Evolutionary conservation across 2,797 vertebrate species (phyloP), one percentile per base, ranked within the genome.

Genomic region (Mormyrops attenuatus): DNA sequence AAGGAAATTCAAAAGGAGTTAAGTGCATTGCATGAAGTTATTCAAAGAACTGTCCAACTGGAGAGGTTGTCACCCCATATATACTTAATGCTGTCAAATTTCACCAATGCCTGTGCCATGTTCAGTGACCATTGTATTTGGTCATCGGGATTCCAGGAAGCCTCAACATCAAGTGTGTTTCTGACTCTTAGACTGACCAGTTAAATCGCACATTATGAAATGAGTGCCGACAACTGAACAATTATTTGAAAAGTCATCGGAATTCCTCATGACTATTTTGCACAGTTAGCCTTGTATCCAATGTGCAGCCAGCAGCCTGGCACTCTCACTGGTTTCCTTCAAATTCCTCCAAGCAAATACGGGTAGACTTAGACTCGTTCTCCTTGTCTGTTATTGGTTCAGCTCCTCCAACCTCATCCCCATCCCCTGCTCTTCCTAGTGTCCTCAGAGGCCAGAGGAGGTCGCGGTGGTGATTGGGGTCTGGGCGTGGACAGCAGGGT

Each of bases 361-460:
- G 11, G n/a, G 88, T 85, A 38, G 89, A 89, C 90, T 96, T 96
- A 55, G 95, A 94, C 73, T 96, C 95, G 0, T 95, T 95, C 30
- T 95, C 94, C 49, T 92, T 80, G 88, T 94, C 93, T 41, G 92
- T 95, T 86, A 93, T 93, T 0, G 86, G 92, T 0, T 85, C 94
- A 77, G 94, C 95, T 5, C 89, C 93, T 84, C 94, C 95, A 0
- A 95, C 95, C 5, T 96, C 96, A 0, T 92, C 94, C 0, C 15
- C 38, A 89, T 89, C 89, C 0, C 92, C 94, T 2, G 95, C 95
- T 89, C 93, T 96, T 80, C 92, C 94, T 38, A 96, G 93, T 60
- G 95, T 95, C 53, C 94, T 93, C 86, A 96, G 93, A 0, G 96
- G 95, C 96, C 95, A 96, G 89, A 95, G 92, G 85, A 95, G 90